phyloP scores from a whole-genome alignment of 2,888 invertebrate genomes.

The Agrenia bidenticulata region DNA sequence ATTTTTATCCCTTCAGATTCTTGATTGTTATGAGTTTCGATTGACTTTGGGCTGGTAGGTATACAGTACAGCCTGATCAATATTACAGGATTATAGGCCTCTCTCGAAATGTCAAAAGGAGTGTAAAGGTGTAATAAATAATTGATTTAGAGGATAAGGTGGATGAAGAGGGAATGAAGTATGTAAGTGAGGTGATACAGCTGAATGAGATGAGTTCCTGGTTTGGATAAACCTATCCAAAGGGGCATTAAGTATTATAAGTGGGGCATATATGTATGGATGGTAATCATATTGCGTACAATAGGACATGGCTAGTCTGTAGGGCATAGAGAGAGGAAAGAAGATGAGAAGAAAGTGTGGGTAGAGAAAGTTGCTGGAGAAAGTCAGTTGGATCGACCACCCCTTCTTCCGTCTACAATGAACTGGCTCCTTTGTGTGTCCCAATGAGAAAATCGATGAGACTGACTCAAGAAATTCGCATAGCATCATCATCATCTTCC shows the following conservation, averaged over 20 bases:
- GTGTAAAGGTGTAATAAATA: too few species aligned
- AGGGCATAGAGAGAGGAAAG: conserved; percentile 17
- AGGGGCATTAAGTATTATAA: conserved; percentile 1
- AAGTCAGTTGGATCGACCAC: conserved; percentile 26
- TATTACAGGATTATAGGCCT: too few species aligned
- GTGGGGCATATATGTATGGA: not conserved
- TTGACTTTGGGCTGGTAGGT: too few species aligned
- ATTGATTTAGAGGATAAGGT: not conserved
- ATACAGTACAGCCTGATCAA: too few species aligned
- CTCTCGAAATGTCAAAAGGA: too few species aligned
- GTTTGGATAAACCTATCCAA: conserved; percentile 24
- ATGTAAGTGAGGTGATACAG: conserved; percentile 14
- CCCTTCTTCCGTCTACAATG: conserved; percentile 40
- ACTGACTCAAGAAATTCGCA: conserved; percentile 28
- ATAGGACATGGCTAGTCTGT: conserved; percentile 39
- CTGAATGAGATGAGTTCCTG: conserved; percentile 27
- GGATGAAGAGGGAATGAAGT: conserved; percentile 6
- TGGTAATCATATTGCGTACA: not conserved
- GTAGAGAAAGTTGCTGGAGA: not conserved
- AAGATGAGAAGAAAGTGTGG: conserved; percentile 14
- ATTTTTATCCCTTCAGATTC: too few species aligned
- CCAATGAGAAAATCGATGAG: conserved; percentile 43
- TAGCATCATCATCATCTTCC: conserved; percentile 23
- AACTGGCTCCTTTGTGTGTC: conserved; percentile 35
- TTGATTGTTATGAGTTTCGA: too few species aligned